Base-by-base conservation (phyloP, 2,888 invertebrate genomes). In the Tanytarsus gracilentus region DNA sequence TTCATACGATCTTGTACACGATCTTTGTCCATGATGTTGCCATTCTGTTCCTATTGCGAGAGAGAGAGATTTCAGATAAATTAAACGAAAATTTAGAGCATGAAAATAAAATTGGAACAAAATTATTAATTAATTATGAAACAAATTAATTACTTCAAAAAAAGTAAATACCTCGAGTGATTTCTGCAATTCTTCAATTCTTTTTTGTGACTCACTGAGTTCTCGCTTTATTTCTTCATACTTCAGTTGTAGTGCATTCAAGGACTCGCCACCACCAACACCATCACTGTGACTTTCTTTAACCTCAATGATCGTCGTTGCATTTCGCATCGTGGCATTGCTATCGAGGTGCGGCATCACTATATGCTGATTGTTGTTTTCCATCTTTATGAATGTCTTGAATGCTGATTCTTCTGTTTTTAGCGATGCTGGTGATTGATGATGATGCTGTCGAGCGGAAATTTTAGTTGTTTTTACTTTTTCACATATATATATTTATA, bases 1-100 rank as follows among this genome's bases (percentile, higher is more conserved):
- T 73, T 73, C 33, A 78, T 70, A 62, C 76, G 68, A 30, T 70
- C 69, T 64, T 56, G 56, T 33, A 53, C 23, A 11, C 53, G 53
- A 53, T 53, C 56, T n/a, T 56, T 56, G 26, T 56, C 40, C 40
- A 44, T 40, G 26, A 44, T 23, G 27, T 44, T 40, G 30, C 49
- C 49, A 33, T 49, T 30, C 49, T 59, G 48, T 49, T 59, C 49
- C 49, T 56, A n/a, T n/a, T n/a, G 56, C 44, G 18, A 30, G 16
- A 2, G 11, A 40, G 14, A 23, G 14, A 26, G 18, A 36, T 33
- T 33, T 21, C 9, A 33, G 33, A 53, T 14, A 53, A 18, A 26
- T 16, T 9, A 48, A 21, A 11, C 16, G 48, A 50, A 50, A 50
- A 23, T 25, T 6, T 8, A 6, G 16, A 6, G n/a, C 7, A 40